phyloP scores from a whole-genome alignment of 2,888 invertebrate genomes.

The Cephalotes varians region DNA sequence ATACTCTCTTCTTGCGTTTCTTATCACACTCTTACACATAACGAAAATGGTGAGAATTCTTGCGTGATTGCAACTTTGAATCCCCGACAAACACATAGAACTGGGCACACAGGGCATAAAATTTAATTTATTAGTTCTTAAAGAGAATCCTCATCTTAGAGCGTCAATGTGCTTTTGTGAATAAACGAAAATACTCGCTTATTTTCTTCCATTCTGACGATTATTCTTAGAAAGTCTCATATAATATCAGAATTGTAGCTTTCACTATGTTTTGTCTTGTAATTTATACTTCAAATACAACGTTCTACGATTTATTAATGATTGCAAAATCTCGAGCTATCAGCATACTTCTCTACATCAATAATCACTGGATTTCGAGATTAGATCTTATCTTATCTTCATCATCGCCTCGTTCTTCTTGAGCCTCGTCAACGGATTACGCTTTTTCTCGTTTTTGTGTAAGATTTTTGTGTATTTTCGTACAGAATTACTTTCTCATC shows the following conservation, averaged over 20 bases:
- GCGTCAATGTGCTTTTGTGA: slow-evolving; percentile 1
- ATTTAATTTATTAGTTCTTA: slow-evolving; percentile 2
- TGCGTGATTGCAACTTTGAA: background rate
- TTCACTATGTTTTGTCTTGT: background rate
- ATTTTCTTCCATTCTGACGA: background rate
- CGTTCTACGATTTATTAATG: background rate
- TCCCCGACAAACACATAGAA: slow-evolving; percentile 9
- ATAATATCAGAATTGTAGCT: background rate
- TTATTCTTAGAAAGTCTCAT: slow-evolving; percentile 3
- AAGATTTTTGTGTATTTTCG: background rate
- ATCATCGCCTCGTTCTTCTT: background rate
- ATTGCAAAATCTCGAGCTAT: background rate
- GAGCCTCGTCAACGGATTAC: background rate
- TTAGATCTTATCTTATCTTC: slow-evolving; percentile 15
- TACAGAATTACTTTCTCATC: background rate
- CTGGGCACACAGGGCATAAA: background rate
- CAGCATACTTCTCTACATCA: background rate
- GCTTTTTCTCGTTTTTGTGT: background rate
- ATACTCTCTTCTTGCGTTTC: slow-evolving; percentile 10
- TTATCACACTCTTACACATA: slow-evolving; percentile 30
- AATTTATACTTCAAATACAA: background rate
- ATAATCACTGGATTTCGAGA: background rate
- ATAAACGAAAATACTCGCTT: background rate
- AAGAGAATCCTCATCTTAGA: slow-evolving; percentile 2
- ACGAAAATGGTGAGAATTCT: slow-evolving; percentile 11